Evolutionary conservation across 2,888 invertebrate species (phyloP).

Genomic region (Exocentrus adspersus): DNA sequence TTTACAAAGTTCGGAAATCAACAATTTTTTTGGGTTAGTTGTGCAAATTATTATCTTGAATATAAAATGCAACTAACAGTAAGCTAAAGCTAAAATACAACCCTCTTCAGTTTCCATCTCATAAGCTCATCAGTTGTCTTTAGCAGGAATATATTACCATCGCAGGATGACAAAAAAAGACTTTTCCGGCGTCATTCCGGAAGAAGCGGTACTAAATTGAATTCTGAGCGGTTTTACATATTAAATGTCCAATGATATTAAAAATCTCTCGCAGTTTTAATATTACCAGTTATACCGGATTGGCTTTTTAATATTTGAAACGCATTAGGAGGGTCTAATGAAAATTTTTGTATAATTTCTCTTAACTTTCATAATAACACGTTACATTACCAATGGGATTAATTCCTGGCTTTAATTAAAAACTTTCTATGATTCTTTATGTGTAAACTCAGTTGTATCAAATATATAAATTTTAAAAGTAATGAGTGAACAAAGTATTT

Average conservation of each 20-base stretch:
- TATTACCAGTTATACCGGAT: constrained; percentile 1
- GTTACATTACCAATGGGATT: no score
- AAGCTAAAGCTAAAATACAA: no score
- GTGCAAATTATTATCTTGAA: no score
- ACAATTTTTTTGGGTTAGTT: no score
- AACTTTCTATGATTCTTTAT: no score
- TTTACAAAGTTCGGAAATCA: no score
- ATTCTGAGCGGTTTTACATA: constrained; percentile 24
- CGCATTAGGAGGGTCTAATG: not conserved
- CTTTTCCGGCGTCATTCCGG: constrained; percentile 7
- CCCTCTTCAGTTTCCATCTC: not conserved
- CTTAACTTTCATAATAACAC: not conserved
- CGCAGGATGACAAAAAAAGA: constrained; percentile 12
- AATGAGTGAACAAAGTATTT: no score
- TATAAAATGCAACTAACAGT: no score
- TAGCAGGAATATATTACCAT: constrained; percentile 12
- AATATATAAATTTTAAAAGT: no score
- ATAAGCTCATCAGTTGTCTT: no score
- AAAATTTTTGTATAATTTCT: not conserved
- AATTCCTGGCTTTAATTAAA: no score
- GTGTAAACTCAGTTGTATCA: no score
- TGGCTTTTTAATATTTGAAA: not conserved
- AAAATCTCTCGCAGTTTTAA: constrained; percentile 6
- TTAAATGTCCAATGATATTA: constrained; percentile 16
- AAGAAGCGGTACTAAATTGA: constrained; percentile 18